Base-by-base conservation (phyloP, 1,140 invertebrate genomes). In the Cryptotermes secundus region DNA sequence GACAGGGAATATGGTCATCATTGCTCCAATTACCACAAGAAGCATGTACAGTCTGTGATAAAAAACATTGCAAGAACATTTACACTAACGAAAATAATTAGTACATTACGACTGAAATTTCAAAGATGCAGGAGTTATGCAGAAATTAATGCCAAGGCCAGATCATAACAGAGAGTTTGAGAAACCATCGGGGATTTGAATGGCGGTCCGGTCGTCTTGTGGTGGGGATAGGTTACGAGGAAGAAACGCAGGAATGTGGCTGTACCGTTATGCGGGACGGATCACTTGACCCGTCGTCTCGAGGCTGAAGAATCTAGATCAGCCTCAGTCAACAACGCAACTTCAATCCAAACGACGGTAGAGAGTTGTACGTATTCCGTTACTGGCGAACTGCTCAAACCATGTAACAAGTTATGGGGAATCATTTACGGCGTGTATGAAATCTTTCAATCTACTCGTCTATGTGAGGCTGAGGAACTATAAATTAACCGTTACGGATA, bases 201-300 rank as follows among this genome's bases (percentile, higher is more conserved):
- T 19, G 53, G 53, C 19, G n/a, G 59, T 14, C 24, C 59, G 7
- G 59, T n/a, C 59, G 59, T 49, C 45, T 49, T 49, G 19, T n/a
- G n/a, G 59, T 7, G 59, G 26, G n/a, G 59, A 72, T 31, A 72
- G 59, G 59, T 72, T 72, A 72, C 59, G 59, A 31, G n/a, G n/a
- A 72, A 72, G 59, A 72, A n/a, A n/a, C 19, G 59, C n/a, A 72
- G 59, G 59, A 72, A 72, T 72, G 59, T 72, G 6, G 59, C 59
- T 72, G 26, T 31, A 72, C 59, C 59, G 59, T 72, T 72, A 72
- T 72, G 14, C 26, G 4, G 59, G n/a, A n/a, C 59, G n/a, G 59
- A n/a, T 72, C n/a, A 72, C 26, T 72, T 72, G 59, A 10, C 19
- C 24, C 7, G 19, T 9, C 10, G 59, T 72, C 59, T n/a, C 59